Base-by-base conservation (phyloP, 2,797 vertebrate genomes). In the Eulemur rubriventer region DNA sequence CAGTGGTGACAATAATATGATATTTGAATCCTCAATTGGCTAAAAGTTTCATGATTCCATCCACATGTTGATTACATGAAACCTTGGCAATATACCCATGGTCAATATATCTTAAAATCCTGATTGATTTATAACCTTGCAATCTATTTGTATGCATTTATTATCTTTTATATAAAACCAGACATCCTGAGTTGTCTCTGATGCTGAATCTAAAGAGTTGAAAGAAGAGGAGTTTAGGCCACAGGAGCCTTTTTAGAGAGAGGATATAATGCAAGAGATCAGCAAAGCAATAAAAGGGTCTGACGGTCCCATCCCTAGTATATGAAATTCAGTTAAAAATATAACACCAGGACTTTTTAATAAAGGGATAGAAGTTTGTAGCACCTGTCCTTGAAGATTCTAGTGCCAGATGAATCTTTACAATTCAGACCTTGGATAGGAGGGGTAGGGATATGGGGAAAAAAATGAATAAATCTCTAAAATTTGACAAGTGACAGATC, bases 151-250 rank as follows among this genome's bases (percentile, higher is more conserved):
- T 96, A 1, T 0, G 55, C 52, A 91, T 97, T 98, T 98, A 97
- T 98, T 98, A 96, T 96, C 75, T 96, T 96, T 98, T 96, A 73
- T 97, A 97, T 97, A 95, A 97, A 98, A 97, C 3, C 48, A 97
- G 88, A 96, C 7, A 22, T 84, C 96, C 88, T 81, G 52, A 46
- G 95, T 90, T 94, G 61, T 80, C 46, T 85, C 65, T 92, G 61
- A 95, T 1, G 4, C 50, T 96, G 75, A 38, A 88, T 94, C 18
- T 87, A 89, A 96, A 97, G 26, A 55, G 12, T 28, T 87, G 84
- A 97, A 97, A 98, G 93, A 97, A 97, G 88, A 97, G 55, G 20
- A 97, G 94, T 96, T 92, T 96, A 63, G 50, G 22, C 89, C 95
- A 92, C 89, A 0, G 0, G 89, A 96, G 75, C 8, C 75, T 65